These are phyloP conservation scores for Patella pellucida DNA, from an alignment of 2,888 invertebrate genomes.

Conservation along the genomic window DNA sequence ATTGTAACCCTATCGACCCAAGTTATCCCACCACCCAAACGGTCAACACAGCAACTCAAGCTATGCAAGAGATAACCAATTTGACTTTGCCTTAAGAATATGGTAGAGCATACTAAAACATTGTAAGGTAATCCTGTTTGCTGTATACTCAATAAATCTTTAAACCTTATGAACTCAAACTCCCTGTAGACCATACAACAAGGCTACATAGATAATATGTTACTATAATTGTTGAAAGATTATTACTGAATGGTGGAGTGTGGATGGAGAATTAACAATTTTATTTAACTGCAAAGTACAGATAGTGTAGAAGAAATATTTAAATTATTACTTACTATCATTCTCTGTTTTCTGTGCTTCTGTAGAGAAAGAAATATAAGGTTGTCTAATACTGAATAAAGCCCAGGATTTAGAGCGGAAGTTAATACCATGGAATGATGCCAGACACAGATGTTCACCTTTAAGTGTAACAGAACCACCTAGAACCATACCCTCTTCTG, in stretches of 20 bases:
- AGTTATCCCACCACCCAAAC: too few species aligned
- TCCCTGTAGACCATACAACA: too few species aligned
- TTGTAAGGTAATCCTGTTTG: too few species aligned
- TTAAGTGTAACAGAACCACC: conserved; percentile 82
- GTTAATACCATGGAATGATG: conserved; percentile 97
- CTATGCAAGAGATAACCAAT: too few species aligned
- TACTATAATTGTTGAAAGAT: not conserved
- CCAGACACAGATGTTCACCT: conserved; percentile 88
- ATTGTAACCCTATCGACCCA: too few species aligned
- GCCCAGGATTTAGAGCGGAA: conserved; percentile 98
- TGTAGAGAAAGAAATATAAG: conserved; percentile 72
- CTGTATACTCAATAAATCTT: too few species aligned
- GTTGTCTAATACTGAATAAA: conserved; percentile 91
- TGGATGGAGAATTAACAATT: not conserved
- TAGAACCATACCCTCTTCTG: conserved; percentile 80
- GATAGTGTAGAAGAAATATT: not conserved
- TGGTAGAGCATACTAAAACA: too few species aligned
- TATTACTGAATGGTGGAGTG: not conserved
- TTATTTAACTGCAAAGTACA: too few species aligned
- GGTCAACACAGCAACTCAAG: too few species aligned
- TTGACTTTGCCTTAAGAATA: too few species aligned
- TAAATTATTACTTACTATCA: conserved; percentile 58
- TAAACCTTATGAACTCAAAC: too few species aligned
- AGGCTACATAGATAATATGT: too few species aligned
- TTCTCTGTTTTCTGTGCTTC: conserved; percentile 81